Conservation (phyloP, 2,797 vertebrate genomes). For the Babyrousa celebensis region DNA sequence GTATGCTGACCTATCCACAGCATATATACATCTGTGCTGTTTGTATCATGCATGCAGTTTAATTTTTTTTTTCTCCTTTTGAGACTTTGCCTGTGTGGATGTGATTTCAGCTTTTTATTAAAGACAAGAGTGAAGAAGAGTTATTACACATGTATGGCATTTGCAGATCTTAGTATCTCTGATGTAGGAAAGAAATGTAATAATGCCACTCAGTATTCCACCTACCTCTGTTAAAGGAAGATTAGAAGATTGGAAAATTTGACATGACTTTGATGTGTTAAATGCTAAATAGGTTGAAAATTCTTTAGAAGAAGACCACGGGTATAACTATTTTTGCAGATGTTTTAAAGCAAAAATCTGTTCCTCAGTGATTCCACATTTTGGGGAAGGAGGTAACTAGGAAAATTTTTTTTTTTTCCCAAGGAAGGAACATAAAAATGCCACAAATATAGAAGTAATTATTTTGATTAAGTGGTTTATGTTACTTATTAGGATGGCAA, state of each 20-base stretch:
- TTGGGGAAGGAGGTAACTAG: constrained; percentile 70
- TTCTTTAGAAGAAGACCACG: constrained; percentile 76
- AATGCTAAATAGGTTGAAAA: constrained; percentile 79
- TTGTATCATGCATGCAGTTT: background rate
- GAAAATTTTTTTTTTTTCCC: constrained; percentile 73
- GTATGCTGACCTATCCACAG: accelerated
- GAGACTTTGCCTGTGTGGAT: constrained; percentile 27
- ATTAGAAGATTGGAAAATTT: constrained; percentile 81
- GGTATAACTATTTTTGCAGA: constrained; percentile 84
- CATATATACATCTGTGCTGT: background rate
- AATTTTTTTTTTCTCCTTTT: background rate
- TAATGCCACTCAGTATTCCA: constrained; percentile 82
- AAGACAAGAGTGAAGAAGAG: constrained; percentile 36
- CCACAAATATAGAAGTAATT: constrained; percentile 78
- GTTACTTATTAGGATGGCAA: constrained; percentile 63
- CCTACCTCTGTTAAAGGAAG: constrained; percentile 69
- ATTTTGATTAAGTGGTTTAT: constrained; percentile 86
- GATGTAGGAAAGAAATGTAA: constrained; percentile 76
- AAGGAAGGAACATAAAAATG: constrained; percentile 72
- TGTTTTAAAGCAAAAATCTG: constrained; percentile 68
- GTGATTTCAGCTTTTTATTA: constrained; percentile 44
- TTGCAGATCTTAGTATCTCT: constrained; percentile 77
- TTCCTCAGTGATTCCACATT: constrained; percentile 70
- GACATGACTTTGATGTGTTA: constrained; percentile 82
- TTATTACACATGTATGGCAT: constrained; percentile 36